Percentiles rank a stretch among this genome's conserved stretches.
These are phyloP conservation scores for Onychomys torridus DNA, from an alignment of 2,797 vertebrate species.

Conservation along the genomic window DNA sequence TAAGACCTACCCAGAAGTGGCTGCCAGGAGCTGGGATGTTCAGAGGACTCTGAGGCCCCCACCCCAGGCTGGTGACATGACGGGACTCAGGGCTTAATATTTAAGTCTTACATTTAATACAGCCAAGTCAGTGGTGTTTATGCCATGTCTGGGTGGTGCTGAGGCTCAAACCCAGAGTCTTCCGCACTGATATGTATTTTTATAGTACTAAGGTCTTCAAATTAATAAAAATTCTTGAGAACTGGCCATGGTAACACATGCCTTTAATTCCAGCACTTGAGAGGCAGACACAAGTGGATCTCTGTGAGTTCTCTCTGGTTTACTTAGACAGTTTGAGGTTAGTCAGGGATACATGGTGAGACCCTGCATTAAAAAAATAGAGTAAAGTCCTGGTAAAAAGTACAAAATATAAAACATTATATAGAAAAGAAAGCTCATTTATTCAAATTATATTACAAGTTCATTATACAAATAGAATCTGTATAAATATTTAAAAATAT, in stretches of 20 bases:
- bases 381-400: background rate
- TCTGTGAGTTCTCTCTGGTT: background rate
- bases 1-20: background rate
- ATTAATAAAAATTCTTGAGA: background rate
- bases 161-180: background rate
- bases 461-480: slow-evolving; percentile 84
- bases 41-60: background rate
- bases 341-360: background rate
- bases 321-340: background rate
- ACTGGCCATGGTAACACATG: background rate
- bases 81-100: rapidly evolving
- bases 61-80: rapidly evolving
- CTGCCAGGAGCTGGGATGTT: background rate
- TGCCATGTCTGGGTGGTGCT: background rate
- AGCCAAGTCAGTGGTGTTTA: background rate
- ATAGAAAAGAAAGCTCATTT: slow-evolving; percentile 81
- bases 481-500: slow-evolving; percentile 84
- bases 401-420: background rate
- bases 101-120: background rate
- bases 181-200: background rate
- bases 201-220: background rate
- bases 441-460: slow-evolving; percentile 84
- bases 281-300: background rate
- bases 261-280: background rate
- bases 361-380: background rate